Base-by-base conservation (phyloP, 2,797 vertebrate genomes). In the Synaphobranchus kaupii region DNA sequence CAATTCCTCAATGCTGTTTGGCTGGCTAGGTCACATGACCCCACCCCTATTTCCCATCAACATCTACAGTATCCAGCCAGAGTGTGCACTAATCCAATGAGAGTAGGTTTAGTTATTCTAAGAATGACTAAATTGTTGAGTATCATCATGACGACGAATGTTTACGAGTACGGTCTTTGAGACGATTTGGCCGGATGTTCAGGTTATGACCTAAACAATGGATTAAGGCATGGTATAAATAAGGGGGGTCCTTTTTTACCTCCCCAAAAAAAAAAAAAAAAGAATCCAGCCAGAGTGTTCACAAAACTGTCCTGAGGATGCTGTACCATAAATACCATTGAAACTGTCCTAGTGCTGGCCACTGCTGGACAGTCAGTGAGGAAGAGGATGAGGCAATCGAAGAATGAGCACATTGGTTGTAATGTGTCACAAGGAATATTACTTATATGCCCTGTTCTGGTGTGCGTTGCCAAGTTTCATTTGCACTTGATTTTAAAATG, bases 381-480 rank as follows among this genome's bases (percentile, higher is more conserved):
- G 31, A 44, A 44, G 31, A 39, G 31, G 71, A 76, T 13, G 34
- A 44, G 31, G n/a, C 63, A 66, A 39, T 76, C 31, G 4, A 76
- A 76, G 71, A 22, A 76, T 39, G 71, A 76, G 3, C 44, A 20
- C 34, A 76, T 39, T 76, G 13, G 10, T 44, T 76, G 13, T 20
- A 71, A 44, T 76, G 31, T 76, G 31, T 76, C 71, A 6, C 3
- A 39, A 66, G n/a, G 9, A 5, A 76, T 76, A 76, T 76, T 13
- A 17, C 39, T 28, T 34, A 8, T 85, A 47, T 34, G 58, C 52
- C 50, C 58, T 34, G 13, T 58, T 81, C 22, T 31, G 50, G 60
- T 60, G 50, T 81, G 54, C 39, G 52, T 34, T 86, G 85, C 17
- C 54, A 76, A 60, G 34, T 63, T n/a, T 39, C n/a, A 76, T 13